phyloP scores from a whole-genome alignment of 2,888 invertebrate genomes.

The Thymelicus sylvestris region DNA sequence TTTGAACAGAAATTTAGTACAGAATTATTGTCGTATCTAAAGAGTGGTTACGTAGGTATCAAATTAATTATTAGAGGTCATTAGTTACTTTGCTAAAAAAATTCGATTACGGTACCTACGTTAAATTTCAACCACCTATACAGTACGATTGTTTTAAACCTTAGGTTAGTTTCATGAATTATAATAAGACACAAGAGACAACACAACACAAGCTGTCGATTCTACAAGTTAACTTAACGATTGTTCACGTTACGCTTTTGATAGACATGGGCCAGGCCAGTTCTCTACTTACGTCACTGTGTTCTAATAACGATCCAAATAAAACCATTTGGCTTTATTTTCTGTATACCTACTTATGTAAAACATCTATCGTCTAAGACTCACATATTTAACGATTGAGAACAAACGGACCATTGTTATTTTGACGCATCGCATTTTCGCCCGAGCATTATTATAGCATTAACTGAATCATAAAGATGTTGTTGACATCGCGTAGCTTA shows the following conservation, averaged over 20 bases:
- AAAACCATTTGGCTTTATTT: slow-evolving; percentile 3
- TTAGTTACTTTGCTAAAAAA: too few relatives aligned
- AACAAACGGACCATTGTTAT: slow-evolving; percentile 29
- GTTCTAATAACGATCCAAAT: slow-evolving; percentile 22
- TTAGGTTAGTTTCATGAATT: too few relatives aligned
- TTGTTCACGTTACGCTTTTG: slow-evolving; percentile 2
- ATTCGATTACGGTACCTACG: too few relatives aligned
- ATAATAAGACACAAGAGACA: too few relatives aligned
- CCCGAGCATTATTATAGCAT: slow-evolving; percentile 19
- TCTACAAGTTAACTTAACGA: background rate
- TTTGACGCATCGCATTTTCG: slow-evolving; percentile 30
- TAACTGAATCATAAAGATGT: background rate
- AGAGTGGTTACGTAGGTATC: too few relatives aligned
- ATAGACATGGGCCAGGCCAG: slow-evolving; percentile 20
- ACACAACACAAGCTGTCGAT: background rate
- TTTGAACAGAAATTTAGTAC: too few relatives aligned
- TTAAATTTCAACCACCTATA: too few relatives aligned
- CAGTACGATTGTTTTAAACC: too few relatives aligned
- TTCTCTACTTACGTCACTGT: slow-evolving; percentile 35
- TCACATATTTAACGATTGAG: slow-evolving; percentile 10
- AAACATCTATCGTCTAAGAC: slow-evolving; percentile 1
- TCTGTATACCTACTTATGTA: background rate
- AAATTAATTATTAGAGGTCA: too few relatives aligned
- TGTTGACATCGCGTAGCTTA: slow-evolving; percentile 25
- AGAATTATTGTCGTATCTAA: too few relatives aligned